Base-by-base conservation (phyloP, 2,888 invertebrate genomes). In the Rambutsinella grinnellia region DNA sequence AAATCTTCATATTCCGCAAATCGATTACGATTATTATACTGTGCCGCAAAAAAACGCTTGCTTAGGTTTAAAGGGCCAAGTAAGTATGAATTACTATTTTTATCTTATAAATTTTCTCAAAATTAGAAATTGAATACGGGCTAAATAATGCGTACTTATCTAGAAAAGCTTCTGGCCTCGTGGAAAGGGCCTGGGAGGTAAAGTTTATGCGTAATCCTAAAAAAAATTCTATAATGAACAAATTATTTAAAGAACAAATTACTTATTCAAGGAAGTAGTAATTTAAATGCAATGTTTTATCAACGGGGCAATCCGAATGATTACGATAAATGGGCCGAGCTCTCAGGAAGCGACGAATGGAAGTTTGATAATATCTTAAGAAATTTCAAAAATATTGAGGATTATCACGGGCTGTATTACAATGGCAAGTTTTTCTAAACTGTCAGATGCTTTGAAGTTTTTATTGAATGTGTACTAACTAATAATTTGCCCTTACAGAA, bases 121-220 rank as follows among this genome's bases (percentile, higher is more conserved):
- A n/a, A n/a, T n/a, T n/a, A n/a, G n/a, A n/a, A n/a, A n/a, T n/a
- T n/a, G n/a, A n/a, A n/a, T n/a, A n/a, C n/a, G n/a, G n/a, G 1
- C 2, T 44, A n/a, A 49, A 62, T 65, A n/a, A n/a, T 53, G 19
- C 13, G 15, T 23, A 8, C 23, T 10, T 5, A 15, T 2, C n/a
- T n/a, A 71, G 70, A 62, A 46, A 57, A 71, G 71, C 21, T 71
- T 26, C 82, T 90, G 92, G 88, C 90, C 92, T 1, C 89, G 90
- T 87, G 93, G 94, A 3, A 93, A 91, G 87, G 89, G 93, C 66
- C 86, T 93, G 94, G 94, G 23, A n/a, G n/a, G n/a, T n/a, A n/a
- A n/a, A n/a, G n/a, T n/a, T n/a, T n/a, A n/a, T n/a, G n/a, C n/a
- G n/a, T n/a, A n/a, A n/a, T n/a, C n/a, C n/a, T n/a, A n/a, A n/a